These are phyloP conservation scores for Epinephelus cyanopodus DNA, from an alignment of 2,113 vertebrate genomes.

Conservation along the genomic window DNA sequence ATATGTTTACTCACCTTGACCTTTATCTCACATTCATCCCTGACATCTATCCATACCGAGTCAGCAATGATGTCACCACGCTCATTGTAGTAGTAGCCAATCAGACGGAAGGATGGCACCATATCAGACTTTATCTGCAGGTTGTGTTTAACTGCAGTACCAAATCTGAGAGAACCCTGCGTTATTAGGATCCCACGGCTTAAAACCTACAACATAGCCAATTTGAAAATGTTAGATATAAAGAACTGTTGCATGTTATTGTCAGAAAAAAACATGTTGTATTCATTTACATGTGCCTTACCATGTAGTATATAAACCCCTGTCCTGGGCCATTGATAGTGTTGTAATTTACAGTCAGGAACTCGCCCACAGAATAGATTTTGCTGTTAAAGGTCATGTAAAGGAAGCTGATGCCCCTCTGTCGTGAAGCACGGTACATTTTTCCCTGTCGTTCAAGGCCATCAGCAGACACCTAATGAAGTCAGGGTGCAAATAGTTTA, in stretches of 20 bases:
- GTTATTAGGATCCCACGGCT: constrained; percentile 73
- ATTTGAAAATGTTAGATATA: background rate
- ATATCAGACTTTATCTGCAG: constrained; percentile 77
- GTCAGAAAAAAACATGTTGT: background rate
- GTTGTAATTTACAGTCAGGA: constrained; percentile 64
- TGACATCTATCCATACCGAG: constrained; percentile 86
- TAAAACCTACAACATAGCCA: constrained; percentile 67
- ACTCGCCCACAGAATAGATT: constrained; percentile 67
- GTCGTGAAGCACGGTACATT: constrained; percentile 51
- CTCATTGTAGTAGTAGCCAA: constrained; percentile 84
- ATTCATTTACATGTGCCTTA: constrained; percentile 55
- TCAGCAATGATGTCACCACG: constrained; percentile 83
- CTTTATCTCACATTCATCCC: constrained; percentile 83
- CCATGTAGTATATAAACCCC: constrained; percentile 87
- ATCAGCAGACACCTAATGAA: constrained; percentile 67
- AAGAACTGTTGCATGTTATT: background rate
- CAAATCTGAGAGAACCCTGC: background rate
- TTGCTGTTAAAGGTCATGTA: constrained; percentile 56
- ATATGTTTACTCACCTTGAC: constrained; percentile 75
- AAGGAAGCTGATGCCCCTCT: constrained; percentile 66
- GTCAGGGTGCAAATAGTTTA: constrained; percentile 18
- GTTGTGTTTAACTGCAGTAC: rapidly evolving
- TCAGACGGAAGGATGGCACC: constrained; percentile 86
- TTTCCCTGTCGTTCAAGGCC: constrained; percentile 36
- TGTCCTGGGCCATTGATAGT: constrained; percentile 32